Conservation (phyloP, 2,113 vertebrate genomes). For the Chelonoidis abingdonii region DNA sequence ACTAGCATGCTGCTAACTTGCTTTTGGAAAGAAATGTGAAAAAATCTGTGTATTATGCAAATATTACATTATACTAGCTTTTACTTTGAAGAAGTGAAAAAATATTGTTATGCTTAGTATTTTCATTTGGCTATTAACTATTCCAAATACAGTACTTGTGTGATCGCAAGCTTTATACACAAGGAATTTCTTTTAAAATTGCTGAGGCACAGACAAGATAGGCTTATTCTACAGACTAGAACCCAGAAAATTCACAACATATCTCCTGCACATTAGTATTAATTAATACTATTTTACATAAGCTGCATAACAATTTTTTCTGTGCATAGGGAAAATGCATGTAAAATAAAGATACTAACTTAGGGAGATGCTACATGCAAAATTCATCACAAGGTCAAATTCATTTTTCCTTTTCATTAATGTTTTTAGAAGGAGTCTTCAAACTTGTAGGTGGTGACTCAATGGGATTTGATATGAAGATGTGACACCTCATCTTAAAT, state of each 20-base stretch:
- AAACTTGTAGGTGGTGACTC: conserved; percentile 86
- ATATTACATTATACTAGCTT: conserved; percentile 28
- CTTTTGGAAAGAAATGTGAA: conserved; percentile 65
- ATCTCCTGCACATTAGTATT: background rate
- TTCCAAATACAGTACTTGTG: conserved; percentile 43
- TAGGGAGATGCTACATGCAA: conserved; percentile 4
- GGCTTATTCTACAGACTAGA: conserved; percentile 30
- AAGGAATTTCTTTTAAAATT: conserved; percentile 43
- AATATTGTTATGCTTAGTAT: conserved; percentile 49
- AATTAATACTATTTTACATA: conserved; percentile 35
- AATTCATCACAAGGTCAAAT: conserved; percentile 57
- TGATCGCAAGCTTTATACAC: conserved; percentile 32
- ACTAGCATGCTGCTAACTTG: conserved; percentile 56
- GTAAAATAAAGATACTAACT: conserved; percentile 15
- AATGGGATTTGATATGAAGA: conserved; percentile 85
- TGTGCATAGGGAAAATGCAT: background rate
- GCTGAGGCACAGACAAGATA: conserved; percentile 12
- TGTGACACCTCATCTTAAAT: conserved; percentile 92
- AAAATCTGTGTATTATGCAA: conserved; percentile 34
- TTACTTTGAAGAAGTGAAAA: conserved; percentile 58
- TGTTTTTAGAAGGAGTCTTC: conserved; percentile 78
- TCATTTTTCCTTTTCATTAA: conserved; percentile 70
- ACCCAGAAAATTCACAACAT: conserved; percentile 13
- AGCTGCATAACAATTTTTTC: background rate
- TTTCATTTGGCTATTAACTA: conserved; percentile 55